Base-by-base conservation (phyloP, 2,113 vertebrate genomes). In the Aplodontia rufa region DNA sequence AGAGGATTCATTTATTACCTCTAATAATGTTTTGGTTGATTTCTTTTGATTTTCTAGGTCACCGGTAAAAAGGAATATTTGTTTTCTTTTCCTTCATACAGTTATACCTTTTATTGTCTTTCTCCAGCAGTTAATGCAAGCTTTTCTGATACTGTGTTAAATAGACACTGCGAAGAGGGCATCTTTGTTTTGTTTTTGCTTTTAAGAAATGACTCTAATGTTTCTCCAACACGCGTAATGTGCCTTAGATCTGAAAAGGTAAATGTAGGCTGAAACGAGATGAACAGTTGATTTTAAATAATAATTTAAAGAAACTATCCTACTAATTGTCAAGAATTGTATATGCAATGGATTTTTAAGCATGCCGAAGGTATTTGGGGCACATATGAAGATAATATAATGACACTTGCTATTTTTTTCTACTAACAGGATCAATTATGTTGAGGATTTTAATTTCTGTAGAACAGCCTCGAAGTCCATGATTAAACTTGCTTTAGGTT, bases 21-120 rank as follows among this genome's bases (percentile, higher is more conserved):
- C 88, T 87, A 93, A 95, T 93, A 87, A 83, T 91, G 87, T 96
- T 95, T 95, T 92, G 92, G 90, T 97, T 97, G 96, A 94, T 96
- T 97, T 97, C 90, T 92, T 96, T 89, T 97, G 96, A 96, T 97
- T 95, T 95, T 97, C 93, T 95, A 82, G 90, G 78, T 96, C 72
- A 83, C 68, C 62, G 75, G 88, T 51, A 88, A 92, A 95, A 90
- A 82, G 68, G n/a, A 85, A 58, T 80, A 95, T 89, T 94, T 97
- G 95, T 66, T 86, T 95, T 96, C 20, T 62, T 96, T 95, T n/a
- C 24, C 47, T 87, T 88, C 47, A n/a, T 53, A 51, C 92, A 40
- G 90, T 94, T 92, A 74, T 78, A 62, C 47, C 22, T 75, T 94
- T 93, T 88, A 95, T 87, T 78, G 71, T 71, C 74, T 91, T 83